Conservation (phyloP, 2,888 invertebrate genomes). For the Cancer borealis region DNA sequence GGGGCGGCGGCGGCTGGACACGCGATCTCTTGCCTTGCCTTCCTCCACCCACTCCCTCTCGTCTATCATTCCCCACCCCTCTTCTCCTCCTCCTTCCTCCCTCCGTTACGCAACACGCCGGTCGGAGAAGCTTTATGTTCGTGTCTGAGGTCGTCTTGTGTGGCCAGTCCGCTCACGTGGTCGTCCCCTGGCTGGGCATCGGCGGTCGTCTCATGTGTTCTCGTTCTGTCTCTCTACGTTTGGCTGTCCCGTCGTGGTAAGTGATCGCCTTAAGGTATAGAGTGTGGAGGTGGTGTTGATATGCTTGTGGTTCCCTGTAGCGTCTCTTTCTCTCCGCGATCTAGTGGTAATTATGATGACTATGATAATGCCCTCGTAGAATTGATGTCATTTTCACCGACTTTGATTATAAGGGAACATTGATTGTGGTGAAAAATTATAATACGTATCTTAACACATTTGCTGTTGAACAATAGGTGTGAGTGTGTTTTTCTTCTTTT, state of each 20-base stretch:
- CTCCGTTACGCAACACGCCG: background rate
- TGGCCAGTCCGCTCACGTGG: conserved; percentile 3
- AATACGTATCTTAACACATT: no score
- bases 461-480: no score
- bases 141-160: conserved; percentile 27
- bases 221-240: background rate
- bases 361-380: no score
- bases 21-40: background rate
- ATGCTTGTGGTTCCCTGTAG: no score
- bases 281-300: no score
- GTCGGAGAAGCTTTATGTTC: conserved; percentile 9
- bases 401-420: no score
- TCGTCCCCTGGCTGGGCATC: background rate
- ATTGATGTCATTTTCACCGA: no score
- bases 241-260: background rate
- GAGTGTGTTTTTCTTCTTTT: no score
- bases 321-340: no score
- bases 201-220: background rate
- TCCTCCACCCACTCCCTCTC: background rate
- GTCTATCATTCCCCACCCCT: background rate
- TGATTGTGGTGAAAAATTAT: no score
- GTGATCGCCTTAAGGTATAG: no score
- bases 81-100: background rate
- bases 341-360: no score
- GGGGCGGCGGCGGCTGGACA: background rate